phyloP scores from a whole-genome alignment of 2,888 invertebrate genomes.

The Drosophila subquinaria region DNA sequence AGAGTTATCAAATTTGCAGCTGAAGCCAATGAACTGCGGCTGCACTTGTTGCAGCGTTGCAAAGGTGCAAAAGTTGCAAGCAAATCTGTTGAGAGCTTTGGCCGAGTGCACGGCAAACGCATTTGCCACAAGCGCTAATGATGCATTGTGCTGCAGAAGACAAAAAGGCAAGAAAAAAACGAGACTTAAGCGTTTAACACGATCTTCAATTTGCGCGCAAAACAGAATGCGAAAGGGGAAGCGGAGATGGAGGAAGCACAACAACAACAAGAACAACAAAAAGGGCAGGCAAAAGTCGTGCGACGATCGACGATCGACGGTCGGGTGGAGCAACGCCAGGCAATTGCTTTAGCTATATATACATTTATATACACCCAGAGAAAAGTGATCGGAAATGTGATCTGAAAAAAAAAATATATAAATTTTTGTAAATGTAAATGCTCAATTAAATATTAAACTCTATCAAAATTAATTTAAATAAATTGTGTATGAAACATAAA shows the following conservation, averaged over 20 bases:
- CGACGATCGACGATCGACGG: constrained; percentile 58
- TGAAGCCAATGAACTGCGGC: constrained; percentile 70
- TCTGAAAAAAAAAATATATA: too few relatives aligned
- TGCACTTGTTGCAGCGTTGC: constrained; percentile 75
- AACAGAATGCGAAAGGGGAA: constrained; percentile 28
- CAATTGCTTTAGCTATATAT: constrained; percentile 48
- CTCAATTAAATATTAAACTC: too few relatives aligned
- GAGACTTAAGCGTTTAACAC: constrained; percentile 80
- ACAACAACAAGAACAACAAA: constrained; percentile 18
- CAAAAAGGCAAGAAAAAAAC: constrained; percentile 11
- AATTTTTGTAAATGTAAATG: too few relatives aligned
- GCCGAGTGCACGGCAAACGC: constrained; percentile 72
- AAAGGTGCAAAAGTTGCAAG: constrained; percentile 19
- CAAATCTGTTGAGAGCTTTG: constrained; percentile 25
- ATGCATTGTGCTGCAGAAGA: constrained; percentile 72
- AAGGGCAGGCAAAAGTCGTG: constrained; percentile 68
- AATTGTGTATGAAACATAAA: too few relatives aligned
- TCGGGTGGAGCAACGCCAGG: constrained; percentile 57
- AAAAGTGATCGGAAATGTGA: background rate
- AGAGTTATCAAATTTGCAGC: constrained; percentile 61
- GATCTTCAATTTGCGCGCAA: constrained; percentile 78
- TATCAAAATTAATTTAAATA: too few relatives aligned
- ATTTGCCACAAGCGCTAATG: constrained; percentile 82
- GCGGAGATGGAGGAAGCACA: constrained; percentile 1
- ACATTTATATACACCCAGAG: constrained; percentile 4